These are phyloP conservation scores for Psettodes erumei DNA, from an alignment of 2,113 vertebrate genomes.

Conservation along the genomic window DNA sequence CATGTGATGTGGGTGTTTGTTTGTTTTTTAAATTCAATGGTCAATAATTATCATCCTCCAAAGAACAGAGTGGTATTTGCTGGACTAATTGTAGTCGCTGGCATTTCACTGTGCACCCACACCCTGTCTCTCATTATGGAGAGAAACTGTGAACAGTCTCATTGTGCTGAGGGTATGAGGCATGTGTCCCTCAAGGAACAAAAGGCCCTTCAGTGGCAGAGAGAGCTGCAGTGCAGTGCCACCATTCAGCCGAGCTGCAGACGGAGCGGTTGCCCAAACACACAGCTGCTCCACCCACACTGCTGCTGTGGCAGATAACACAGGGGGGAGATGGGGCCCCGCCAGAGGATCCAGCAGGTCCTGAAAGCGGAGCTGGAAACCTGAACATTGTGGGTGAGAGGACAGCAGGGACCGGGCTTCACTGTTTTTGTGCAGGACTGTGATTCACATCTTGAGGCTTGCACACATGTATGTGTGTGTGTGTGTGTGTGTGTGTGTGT, in stretches of 20 bases:
- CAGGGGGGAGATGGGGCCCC: slow-evolving; percentile 6
- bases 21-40: background rate
- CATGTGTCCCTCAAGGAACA: slow-evolving; percentile 70
- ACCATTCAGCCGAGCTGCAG: slow-evolving; percentile 60
- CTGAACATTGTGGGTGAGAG: slow-evolving; percentile 23
- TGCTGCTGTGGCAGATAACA: slow-evolving; percentile 62
- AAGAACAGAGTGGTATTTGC: slow-evolving; percentile 11
- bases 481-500: background rate
- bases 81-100: background rate
- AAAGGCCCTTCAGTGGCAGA: slow-evolving; percentile 70
- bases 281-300: slow-evolving; percentile 55
- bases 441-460: slow-evolving; percentile 1
- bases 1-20: background rate
- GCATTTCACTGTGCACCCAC: background rate
- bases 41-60: background rate
- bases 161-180: slow-evolving; percentile 72
- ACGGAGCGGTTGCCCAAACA: slow-evolving; percentile 45
- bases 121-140: slow-evolving; percentile 29
- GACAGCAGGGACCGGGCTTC: background rate
- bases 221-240: slow-evolving; percentile 53
- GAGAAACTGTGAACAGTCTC: slow-evolving; percentile 64
- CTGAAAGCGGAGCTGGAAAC: slow-evolving; percentile 37
- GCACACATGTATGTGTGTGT: background rate
- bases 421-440: background rate
- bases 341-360: slow-evolving; percentile 43